phyloP scores from a whole-genome alignment of 2,113 vertebrate genomes.

The Tamias sibiricus region DNA sequence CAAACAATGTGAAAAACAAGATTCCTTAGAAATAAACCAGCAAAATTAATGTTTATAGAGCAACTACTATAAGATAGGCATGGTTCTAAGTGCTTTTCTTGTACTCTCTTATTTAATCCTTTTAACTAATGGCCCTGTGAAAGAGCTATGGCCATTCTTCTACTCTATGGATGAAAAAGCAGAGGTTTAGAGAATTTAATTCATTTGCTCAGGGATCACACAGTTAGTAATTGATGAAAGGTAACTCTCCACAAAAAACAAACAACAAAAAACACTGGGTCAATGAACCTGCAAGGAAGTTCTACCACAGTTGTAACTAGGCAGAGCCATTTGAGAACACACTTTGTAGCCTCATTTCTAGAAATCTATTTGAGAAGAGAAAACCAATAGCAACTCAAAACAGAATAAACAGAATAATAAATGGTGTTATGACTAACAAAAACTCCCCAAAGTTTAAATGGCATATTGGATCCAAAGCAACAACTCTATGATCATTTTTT shows the following conservation, averaged over 20 bases:
- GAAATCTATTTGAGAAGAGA: neutral
- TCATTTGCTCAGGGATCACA: neutral
- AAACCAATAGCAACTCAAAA: neutral
- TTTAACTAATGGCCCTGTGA: neutral
- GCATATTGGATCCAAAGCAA: neutral
- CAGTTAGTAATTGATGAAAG: neutral
- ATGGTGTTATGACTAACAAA: neutral
- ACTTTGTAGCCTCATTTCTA: neutral
- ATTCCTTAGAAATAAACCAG: neutral
- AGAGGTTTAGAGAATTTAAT: neutral
- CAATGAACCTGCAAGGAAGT: neutral
- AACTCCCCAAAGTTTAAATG: neutral
- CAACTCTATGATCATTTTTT: neutral
- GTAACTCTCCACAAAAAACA: neutral
- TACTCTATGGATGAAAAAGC: neutral
- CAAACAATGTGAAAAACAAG: slow-evolving; percentile 18
- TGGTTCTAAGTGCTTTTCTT: neutral
- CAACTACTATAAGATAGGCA: neutral
- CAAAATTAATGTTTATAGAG: neutral
- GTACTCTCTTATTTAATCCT: neutral
- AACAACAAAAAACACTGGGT: neutral
- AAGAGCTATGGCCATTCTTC: neutral
- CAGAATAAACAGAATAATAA: neutral
- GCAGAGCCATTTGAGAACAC: neutral
- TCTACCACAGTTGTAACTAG: neutral